Conservation (phyloP, 2,888 invertebrate species). For the Rotaria macrura region DNA sequence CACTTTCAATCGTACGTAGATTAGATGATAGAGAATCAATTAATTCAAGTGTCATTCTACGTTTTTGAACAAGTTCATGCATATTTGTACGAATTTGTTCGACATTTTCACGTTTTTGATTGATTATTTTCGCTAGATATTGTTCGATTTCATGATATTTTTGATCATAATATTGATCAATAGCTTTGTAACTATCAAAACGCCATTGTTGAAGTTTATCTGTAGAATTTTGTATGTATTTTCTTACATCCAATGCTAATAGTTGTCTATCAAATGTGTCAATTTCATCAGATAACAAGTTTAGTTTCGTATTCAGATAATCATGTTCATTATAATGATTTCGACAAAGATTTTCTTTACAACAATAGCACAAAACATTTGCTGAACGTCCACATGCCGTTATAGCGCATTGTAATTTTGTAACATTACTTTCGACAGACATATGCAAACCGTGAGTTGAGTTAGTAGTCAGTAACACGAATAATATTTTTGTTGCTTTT, state of each 20-base stretch:
- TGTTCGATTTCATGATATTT: not conserved
- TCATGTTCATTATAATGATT: slow-evolving; percentile 15
- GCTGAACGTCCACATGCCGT: not conserved
- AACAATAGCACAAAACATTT: not conserved
- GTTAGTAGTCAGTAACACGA: not conserved
- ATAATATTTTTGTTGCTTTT: not conserved
- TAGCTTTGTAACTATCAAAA: not conserved
- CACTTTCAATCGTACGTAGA: not conserved
- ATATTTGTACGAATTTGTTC: not conserved
- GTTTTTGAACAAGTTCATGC: not conserved
- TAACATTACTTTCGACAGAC: not conserved
- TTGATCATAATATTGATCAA: not conserved
- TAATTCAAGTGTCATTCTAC: not conserved
- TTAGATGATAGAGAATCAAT: not conserved
- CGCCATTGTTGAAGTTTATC: not conserved
- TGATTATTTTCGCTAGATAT: not conserved
- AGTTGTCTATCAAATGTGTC: not conserved
- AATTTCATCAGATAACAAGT: not conserved
- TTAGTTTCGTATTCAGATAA: not conserved
- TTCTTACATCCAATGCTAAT: not conserved
- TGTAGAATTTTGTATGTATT: not conserved
- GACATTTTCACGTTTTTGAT: not conserved
- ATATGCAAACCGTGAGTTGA: not conserved
- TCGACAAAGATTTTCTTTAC: slow-evolving; percentile 3
- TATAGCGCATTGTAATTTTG: not conserved